phyloP scores from a whole-genome alignment of 1,140 invertebrate species.

The Brachionus angularis region DNA sequence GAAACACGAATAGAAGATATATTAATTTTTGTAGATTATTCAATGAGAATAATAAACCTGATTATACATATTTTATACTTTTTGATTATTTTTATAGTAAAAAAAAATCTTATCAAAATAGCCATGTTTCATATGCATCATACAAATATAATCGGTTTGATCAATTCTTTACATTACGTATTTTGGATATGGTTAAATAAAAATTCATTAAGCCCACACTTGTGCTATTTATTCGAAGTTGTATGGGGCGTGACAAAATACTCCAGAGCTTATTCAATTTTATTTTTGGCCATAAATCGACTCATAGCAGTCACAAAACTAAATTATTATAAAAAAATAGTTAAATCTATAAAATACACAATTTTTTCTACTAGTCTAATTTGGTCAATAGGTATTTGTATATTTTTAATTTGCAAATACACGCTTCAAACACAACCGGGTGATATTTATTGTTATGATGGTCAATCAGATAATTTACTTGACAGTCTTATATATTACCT shows the following conservation, averaged over 20 bases:
- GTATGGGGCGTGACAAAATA: slow-evolving; percentile 21
- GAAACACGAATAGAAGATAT: too few species aligned
- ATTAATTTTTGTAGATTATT: too few species aligned
- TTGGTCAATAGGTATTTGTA: background rate
- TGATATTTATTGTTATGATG: slow-evolving; percentile 27
- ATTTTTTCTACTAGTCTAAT: background rate
- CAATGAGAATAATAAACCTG: background rate
- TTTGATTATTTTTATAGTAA: background rate
- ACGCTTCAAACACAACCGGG: background rate
- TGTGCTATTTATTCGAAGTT: slow-evolving; percentile 4
- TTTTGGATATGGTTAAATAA: slow-evolving; percentile 11
- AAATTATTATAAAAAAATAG: slow-evolving; percentile 1
- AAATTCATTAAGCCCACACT: background rate
- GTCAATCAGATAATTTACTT: background rate
- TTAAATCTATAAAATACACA: background rate
- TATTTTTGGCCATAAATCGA: background rate
- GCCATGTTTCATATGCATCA: slow-evolving; percentile 36
- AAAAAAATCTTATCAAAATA: background rate
- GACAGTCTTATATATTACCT: slow-evolving; percentile 6
- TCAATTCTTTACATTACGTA: background rate
- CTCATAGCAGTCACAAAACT: slow-evolving; percentile 5
- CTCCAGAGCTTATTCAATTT: slow-evolving; percentile 5
- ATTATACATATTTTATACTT: background rate
- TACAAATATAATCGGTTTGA: background rate
- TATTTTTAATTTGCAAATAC: slow-evolving; percentile 15